These are phyloP conservation scores for Phyllostomus hastatus DNA, from an alignment of 2,113 vertebrate species.

Conservation along the genomic window DNA sequence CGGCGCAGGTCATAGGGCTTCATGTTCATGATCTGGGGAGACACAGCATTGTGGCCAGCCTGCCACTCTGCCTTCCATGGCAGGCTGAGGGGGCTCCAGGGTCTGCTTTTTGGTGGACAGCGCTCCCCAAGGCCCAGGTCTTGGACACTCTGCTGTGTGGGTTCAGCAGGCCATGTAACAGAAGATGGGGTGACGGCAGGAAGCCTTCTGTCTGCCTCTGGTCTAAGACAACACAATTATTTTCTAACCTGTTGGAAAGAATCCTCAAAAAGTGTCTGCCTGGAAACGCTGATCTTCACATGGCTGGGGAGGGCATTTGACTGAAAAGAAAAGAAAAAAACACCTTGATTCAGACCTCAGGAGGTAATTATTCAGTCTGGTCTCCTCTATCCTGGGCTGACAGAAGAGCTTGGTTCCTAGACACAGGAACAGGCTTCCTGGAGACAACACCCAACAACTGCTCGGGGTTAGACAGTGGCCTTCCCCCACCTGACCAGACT, in stretches of 20 bases:
- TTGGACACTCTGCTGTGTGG: neutral
- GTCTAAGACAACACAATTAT: neutral
- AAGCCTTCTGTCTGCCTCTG: too few species aligned
- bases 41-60: neutral
- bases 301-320: constrained; percentile 97
- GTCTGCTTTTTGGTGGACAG: neutral
- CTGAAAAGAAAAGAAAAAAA: constrained; percentile 74
- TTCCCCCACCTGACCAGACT: neutral
- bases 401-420: neutral
- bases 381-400: neutral
- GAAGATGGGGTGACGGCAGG: neutral
- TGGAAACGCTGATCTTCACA: constrained; percentile 97
- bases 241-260: constrained; percentile 95
- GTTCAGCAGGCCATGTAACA: neutral
- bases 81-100: neutral
- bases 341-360: neutral
- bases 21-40: constrained; percentile 97
- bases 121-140: neutral
- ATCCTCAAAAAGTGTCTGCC: constrained; percentile 97
- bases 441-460: neutral
- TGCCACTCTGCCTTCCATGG: neutral
- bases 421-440: neutral
- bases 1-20: constrained; percentile 96
- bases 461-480: neutral
- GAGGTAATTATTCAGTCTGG: neutral